A percentile compares a stretch with the other conserved stretches of the same genome.
Evolutionary conservation across 2,113 vertebrate genomes (phyloP).

Genomic region (Catagonus wagneri): DNA sequence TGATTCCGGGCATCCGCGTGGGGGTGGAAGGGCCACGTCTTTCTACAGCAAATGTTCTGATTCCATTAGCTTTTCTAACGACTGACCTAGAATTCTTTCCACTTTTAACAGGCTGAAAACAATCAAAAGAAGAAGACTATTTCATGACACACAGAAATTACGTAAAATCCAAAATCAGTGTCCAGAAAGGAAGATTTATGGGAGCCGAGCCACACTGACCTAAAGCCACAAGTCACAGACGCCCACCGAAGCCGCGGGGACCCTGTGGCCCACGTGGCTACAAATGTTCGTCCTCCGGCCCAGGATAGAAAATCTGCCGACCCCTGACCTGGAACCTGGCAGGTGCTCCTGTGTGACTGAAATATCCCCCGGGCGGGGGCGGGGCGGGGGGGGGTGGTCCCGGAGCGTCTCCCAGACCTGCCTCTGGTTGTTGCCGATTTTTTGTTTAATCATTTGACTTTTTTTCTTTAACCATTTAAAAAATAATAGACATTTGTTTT

Average conservation of each 20-base stretch:
- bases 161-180: not conserved
- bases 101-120: not conserved
- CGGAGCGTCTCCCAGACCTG: not conserved
- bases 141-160: not conserved
- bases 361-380: rapidly evolving
- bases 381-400: too few species aligned
- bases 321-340: rapidly evolving
- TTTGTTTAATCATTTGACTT: not conserved
- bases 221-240: rapidly evolving
- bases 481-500: not conserved
- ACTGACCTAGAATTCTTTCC: not conserved
- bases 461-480: not conserved
- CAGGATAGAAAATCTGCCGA: rapidly evolving
- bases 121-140: not conserved
- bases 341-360: rapidly evolving
- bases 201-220: rapidly evolving
- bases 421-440: not conserved
- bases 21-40: not conserved
- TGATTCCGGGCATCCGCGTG: rapidly evolving
- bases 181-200: not conserved
- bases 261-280: rapidly evolving
- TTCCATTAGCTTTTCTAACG: not conserved
- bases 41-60: not conserved
- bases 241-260: rapidly evolving
- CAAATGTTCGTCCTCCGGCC: not conserved